phyloP scores from a whole-genome alignment of 2,113 vertebrate species.

The Desmodus rotundus region DNA sequence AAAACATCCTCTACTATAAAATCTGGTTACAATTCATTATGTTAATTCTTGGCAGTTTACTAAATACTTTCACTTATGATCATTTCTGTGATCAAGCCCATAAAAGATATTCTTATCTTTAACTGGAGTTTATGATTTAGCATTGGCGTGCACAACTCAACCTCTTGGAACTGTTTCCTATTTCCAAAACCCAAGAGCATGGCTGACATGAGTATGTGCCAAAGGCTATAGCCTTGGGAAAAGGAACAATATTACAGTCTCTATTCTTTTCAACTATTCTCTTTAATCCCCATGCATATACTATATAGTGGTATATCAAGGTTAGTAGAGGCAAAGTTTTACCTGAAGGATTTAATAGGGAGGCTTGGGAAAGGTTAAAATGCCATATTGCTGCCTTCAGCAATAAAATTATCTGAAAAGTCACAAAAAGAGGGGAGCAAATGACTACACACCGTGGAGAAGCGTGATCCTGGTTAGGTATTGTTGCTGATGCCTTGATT shows the following conservation, averaged over 20 bases:
- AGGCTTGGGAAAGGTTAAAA: not conserved
- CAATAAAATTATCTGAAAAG: not conserved
- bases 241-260: not conserved
- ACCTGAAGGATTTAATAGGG: not conserved
- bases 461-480: not conserved
- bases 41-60: not conserved
- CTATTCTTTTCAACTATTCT: not conserved
- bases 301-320: not conserved
- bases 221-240: not conserved
- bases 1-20: not conserved
- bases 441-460: not conserved
- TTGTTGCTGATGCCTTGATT: not conserved
- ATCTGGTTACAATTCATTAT: not conserved
- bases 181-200: not conserved
- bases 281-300: not conserved
- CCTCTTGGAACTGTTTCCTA: not conserved
- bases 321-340: not conserved
- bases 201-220: not conserved
- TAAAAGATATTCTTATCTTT: not conserved
- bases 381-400: not conserved
- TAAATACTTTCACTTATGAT: not conserved
- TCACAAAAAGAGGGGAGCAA: not conserved
- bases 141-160: not conserved
- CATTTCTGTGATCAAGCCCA: not conserved
- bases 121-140: not conserved